phyloP scores from a whole-genome alignment of 2,888 invertebrate species.

The Drosophila buzzatii region DNA sequence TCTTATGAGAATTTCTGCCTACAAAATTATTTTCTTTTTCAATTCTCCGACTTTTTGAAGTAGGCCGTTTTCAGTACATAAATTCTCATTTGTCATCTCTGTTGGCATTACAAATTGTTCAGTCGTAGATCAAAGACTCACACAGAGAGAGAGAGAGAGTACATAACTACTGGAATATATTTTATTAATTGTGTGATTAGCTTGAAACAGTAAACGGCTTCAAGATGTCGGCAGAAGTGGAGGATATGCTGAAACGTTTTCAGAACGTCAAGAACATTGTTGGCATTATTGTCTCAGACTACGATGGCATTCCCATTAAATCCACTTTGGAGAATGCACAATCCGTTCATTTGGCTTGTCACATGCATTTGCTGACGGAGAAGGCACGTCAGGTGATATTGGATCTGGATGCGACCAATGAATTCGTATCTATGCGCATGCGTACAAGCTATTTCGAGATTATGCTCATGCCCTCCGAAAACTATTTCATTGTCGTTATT shows the following conservation, averaged over 20 bases:
- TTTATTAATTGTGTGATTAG: not conserved
- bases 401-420: conserved; percentile 71
- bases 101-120: conserved; percentile 8
- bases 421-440: conserved; percentile 61
- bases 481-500: conserved; percentile 58
- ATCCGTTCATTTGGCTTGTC: conserved; percentile 52
- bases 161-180: not conserved
- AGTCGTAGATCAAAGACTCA: conserved; percentile 6
- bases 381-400: conserved; percentile 64
- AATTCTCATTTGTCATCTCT: conserved; percentile 1
- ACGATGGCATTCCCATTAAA: conserved; percentile 71
- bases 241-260: conserved; percentile 67
- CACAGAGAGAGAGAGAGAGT: not conserved
- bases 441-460: conserved; percentile 60
- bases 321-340: conserved; percentile 61
- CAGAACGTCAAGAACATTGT: conserved; percentile 53
- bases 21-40: not conserved
- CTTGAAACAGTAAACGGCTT: not conserved
- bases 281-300: conserved; percentile 61
- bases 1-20: not conserved
- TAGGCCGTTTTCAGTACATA: not conserved
- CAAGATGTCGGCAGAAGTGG: conserved; percentile 68
- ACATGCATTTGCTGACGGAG: conserved; percentile 60
- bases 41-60: not conserved
- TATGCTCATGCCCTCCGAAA: conserved; percentile 51